Evolutionary conservation across 2,797 vertebrate species (phyloP), one percentile per base, ranked within the genome.

Genomic region (Lepidocolaptes lacrymiger): DNA sequence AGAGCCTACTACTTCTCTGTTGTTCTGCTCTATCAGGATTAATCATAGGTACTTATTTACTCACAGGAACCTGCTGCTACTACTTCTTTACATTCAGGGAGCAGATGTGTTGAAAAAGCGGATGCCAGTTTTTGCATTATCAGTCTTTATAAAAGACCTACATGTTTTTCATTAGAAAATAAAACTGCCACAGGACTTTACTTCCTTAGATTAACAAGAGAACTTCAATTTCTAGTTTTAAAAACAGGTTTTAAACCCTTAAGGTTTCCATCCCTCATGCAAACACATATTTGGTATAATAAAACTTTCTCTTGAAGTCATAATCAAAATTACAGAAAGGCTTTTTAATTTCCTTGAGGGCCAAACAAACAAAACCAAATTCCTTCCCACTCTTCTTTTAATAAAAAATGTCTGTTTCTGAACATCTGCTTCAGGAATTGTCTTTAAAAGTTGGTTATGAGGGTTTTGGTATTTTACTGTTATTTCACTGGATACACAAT

Each of bases 371-470:
- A 91, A 95, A 91, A 66, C 34, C 46, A 87, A 93, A 79, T 69
- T 93, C 74, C 51, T 94, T 96, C 93, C 87, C 58, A 92, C 93
- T 95, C 91, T 88, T 97, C 84, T 77, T 96, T 95, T 96, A 96
- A 94, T 95, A 94, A 88, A 91, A 97, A 91, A 68, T 66, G 90
- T 77, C 72, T 90, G 69, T 75, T 96, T 88, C 89, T 28, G 55
- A 96, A 96, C 93, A 97, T 96, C 93, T 97, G 95, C 87, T 96
- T 95, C 87, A 95, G 69, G 78, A 97, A 93, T 93, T 95, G 82
- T 93, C 85, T 96, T 95, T 88, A 84, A 91, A 97, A 95, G 75
- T 80, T 93, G 75, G 49, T 74, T 91, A 79, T 66, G 62, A 89
- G 54, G 43, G 68, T 69, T 91, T 64, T 68, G 44, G 62, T 67